These are phyloP conservation scores for Arrhopalites spinosus DNA, from an alignment of 2,888 invertebrate genomes.

Conservation along the genomic window DNA sequence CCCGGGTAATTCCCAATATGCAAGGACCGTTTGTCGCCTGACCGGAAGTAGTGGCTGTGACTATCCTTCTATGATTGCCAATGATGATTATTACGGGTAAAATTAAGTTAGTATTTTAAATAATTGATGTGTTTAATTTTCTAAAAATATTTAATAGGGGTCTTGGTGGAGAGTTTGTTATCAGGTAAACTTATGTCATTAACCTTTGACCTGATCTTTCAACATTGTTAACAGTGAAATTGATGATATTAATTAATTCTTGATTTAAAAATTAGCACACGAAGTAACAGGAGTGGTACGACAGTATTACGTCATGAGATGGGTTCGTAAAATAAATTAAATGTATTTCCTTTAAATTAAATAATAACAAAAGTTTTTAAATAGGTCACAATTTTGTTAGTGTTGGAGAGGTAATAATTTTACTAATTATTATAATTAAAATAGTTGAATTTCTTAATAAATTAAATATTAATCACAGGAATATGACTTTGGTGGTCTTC, in stretches of 20 bases:
- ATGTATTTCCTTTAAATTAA: no score
- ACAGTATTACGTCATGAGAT: constrained; percentile 44
- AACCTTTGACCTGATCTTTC: not conserved
- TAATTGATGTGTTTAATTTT: no score
- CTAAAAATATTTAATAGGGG: constrained; percentile 33
- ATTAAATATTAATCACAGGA: no score
- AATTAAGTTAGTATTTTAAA: no score
- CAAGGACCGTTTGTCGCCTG: constrained; percentile 40
- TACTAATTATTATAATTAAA: no score
- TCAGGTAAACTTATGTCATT: constrained; percentile 9
- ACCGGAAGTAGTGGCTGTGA: constrained; percentile 51
- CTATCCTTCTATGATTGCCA: constrained; percentile 52
- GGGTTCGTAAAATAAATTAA: no score
- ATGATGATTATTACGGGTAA: constrained; percentile 50
- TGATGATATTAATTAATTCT: no score
- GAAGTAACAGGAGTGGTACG: constrained; percentile 33
- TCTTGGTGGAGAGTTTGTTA: constrained; percentile 36
- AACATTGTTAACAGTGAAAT: no score
- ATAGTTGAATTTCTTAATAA: no score
- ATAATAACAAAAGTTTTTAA: no score
- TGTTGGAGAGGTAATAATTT: not conserved
- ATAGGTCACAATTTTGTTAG: no score
- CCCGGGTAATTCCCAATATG: constrained; percentile 46
- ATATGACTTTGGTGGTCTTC: constrained; percentile 46
- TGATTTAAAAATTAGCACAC: constrained; percentile 13